Evolutionary conservation across 2,113 vertebrate species (phyloP), one percentile per base, ranked within the genome.

Genomic region (Gambusia holbrooki): DNA sequence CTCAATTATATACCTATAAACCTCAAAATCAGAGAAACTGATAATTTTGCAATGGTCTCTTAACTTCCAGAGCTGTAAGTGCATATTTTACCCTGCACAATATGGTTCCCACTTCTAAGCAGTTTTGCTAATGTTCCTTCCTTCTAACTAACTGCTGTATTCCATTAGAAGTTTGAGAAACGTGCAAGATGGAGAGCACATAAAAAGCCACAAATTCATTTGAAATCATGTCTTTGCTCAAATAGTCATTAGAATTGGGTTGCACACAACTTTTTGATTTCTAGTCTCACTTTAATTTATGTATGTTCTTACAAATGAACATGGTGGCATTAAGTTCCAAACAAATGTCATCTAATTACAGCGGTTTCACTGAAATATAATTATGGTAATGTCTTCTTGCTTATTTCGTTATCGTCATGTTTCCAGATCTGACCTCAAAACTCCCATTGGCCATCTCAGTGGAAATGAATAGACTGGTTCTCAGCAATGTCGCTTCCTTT

Each of bases 401-500:
- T 69, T 27, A 60, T 7, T 45, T 62, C 40, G 40, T n/a, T 73
- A 62, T 40, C 35, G 22, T 61, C 37, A 62, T 22, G 29, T 77
- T 65, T 77, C 65, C 33, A 73, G 14, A 70, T 66, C 9, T 6
- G 25, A 71, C 22, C 65, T 37, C 33, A 54, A 33, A 58, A 54
- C 17, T 54, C 35, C 62, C 15, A 58, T 19, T 42, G 28, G 68
- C 75, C 22, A 29, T 68, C 4, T n/a, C 14, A n/a, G 45, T 40
- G 0, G 81, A 35, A 73, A 35, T 68, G 64, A 80, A 60, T 4
- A 73, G 22, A 69, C 12, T 72, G 29, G 33, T 10, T n/a, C 27
- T 79, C 65, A 58, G 51, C 51, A n/a, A 66, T 76, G 33, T 58
- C 25, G 19, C 14, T 25, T 68, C 15, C 77, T 82, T 76, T 35